Evolutionary conservation across 2,888 invertebrate species (phyloP).

Genomic region (Oscheius myriophilus): DNA sequence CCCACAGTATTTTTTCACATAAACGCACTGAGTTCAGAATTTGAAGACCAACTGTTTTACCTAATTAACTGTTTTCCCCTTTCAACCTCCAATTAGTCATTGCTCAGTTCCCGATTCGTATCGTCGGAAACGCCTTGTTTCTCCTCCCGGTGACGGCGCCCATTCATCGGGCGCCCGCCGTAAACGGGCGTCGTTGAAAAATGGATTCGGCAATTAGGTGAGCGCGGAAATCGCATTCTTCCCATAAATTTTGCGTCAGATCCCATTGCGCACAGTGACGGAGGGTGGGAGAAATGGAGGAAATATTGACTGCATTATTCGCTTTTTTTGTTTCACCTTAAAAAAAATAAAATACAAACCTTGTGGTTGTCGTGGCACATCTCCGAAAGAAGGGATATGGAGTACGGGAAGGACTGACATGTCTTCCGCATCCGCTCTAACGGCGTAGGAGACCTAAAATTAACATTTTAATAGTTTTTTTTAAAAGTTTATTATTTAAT

Average conservation of each 20-base stretch:
- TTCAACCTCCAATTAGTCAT: too few species aligned
- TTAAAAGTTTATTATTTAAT: slow-evolving; percentile 7
- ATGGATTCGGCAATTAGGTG: slow-evolving; percentile 26
- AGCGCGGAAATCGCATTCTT: slow-evolving; percentile 16
- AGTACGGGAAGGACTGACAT: slow-evolving; percentile 68
- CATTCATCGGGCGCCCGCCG: slow-evolving; percentile 6
- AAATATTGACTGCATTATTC: neutral
- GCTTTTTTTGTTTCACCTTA: neutral
- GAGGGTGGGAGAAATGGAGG: too few species aligned
- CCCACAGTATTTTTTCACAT: too few species aligned
- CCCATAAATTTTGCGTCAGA: neutral
- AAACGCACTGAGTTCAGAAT: too few species aligned
- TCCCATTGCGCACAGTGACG: neutral
- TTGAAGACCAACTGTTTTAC: too few species aligned
- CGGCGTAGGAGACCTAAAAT: slow-evolving; percentile 49
- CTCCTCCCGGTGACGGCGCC: slow-evolving; percentile 7
- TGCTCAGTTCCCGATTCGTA: slow-evolving; percentile 6
- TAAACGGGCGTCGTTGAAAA: slow-evolving; percentile 22
- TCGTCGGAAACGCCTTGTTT: neutral
- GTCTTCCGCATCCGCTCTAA: slow-evolving; percentile 61
- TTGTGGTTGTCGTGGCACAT: slow-evolving; percentile 58
- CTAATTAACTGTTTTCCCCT: too few species aligned
- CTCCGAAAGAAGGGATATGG: slow-evolving; percentile 57
- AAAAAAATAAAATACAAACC: slow-evolving; percentile 36
- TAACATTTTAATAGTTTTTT: neutral